Conservation (phyloP, 37 sponge, comb jelly and placozoan genomes). For the Cliona cf. orientalis region DNA sequence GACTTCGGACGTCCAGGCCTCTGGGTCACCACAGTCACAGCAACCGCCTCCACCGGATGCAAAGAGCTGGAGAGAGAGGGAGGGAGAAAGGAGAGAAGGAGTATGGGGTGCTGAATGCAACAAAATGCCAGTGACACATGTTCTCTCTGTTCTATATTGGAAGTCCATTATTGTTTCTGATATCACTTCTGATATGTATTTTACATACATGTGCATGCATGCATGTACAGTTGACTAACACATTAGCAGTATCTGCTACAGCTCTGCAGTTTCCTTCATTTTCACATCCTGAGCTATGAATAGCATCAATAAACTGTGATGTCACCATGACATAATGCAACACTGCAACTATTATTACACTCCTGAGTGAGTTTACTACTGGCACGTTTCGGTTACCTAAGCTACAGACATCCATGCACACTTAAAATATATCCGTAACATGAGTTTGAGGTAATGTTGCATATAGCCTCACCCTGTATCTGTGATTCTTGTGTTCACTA, state of each 20-base stretch:
- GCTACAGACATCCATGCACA: not conserved
- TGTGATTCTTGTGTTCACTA: slow-evolving; percentile 83
- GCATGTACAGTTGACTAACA: not conserved
- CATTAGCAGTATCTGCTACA: too few species aligned
- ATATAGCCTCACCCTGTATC: slow-evolving; percentile 64
- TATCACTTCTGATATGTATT: too few species aligned
- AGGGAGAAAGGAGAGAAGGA: too few species aligned
- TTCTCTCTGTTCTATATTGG: too few species aligned
- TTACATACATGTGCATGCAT: not conserved
- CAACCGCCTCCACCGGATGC: slow-evolving; percentile 85
- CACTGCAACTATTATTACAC: too few species aligned
- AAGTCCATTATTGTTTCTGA: too few species aligned
- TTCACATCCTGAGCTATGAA: not conserved
- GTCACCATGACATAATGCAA: slow-evolving; percentile 8
- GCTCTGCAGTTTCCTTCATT: not conserved
- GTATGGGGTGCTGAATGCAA: too few species aligned
- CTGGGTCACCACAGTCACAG: slow-evolving; percentile 95
- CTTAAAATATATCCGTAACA: not conserved
- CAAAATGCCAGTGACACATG: too few species aligned
- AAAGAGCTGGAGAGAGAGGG: too few species aligned
- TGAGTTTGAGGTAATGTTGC: not conserved
- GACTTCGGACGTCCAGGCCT: slow-evolving; percentile 81
- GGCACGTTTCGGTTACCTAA: too few species aligned
- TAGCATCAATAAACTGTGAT: not conserved
- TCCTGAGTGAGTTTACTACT: too few species aligned